A percentile compares a stretch with the other conserved stretches of the same genome.
These are phyloP conservation scores for Glaucopsyche alexis DNA, from an alignment of 2,888 invertebrate species.

Conservation along the genomic window DNA sequence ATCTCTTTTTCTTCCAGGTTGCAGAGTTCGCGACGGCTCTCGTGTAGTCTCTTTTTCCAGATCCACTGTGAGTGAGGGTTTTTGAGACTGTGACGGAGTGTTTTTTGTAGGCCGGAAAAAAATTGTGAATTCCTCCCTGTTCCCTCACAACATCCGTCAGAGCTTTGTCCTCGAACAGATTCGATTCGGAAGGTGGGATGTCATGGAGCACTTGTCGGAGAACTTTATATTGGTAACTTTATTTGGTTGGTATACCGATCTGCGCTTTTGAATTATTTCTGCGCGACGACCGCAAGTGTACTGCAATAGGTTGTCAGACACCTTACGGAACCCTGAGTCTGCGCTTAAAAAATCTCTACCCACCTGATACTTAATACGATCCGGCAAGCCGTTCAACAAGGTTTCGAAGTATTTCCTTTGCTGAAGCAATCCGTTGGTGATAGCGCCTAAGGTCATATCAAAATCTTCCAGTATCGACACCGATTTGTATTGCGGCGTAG, in stretches of 20 bases:
- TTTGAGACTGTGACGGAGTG: not conserved
- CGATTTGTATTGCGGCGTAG: not conserved
- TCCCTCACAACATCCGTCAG: not conserved
- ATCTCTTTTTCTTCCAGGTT: too few species aligned
- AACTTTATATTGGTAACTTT: not conserved
- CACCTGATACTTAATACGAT: not conserved
- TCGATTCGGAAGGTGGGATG: not conserved
- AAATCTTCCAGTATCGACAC: not conserved
- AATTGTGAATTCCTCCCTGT: not conserved
- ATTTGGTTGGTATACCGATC: not conserved
- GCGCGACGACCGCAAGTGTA: not conserved
- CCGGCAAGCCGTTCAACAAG: not conserved
- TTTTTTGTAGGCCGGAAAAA: not conserved
- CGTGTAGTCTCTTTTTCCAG: too few species aligned
- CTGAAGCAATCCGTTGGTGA: not conserved
- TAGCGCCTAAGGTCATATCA: not conserved
- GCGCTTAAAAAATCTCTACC: not conserved
- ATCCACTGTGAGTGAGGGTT: too few species aligned
- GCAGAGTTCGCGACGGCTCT: too few species aligned
- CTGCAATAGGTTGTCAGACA: not conserved
- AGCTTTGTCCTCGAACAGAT: not conserved
- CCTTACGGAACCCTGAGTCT: not conserved
- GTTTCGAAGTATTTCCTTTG: not conserved
- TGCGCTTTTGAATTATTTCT: not conserved
- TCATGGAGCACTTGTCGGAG: not conserved